Base-by-base conservation (phyloP, 2,888 invertebrate species). In the Hylaea fasciaria region DNA sequence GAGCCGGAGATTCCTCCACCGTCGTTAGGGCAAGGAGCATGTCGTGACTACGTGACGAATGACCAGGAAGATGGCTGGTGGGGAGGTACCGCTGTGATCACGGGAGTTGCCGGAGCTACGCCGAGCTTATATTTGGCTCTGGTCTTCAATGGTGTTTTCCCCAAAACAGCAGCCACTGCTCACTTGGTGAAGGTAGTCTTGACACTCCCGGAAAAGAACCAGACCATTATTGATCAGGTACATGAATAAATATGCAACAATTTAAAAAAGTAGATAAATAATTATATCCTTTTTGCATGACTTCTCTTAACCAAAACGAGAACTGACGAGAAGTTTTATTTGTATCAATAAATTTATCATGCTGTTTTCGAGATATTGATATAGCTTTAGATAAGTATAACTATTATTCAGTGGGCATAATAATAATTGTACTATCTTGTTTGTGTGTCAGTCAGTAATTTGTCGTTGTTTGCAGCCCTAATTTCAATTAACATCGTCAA, bases 1-100 rank as follows among this genome's bases (percentile, higher is more conserved):
- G 91, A 93, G 63, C 89, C 93, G 46, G 94, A 95, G 86, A 91
- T 94, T 13, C 96, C 96, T 1, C 95, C 96, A 0, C 95, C 95
- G 8, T 95, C 73, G 90, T 96, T 56, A 7, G 83, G 85, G 0
- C 82, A 78, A 58, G 87, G 94, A 89, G 71, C 93, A 87, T 74
- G 95, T 93, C 69, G 94, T 86, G 65, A 94, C 91, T 82, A 89
- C 88, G 66, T 87, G 66, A 61, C 78, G 10, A 76, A 85, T 56
- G 86, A 92, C 60, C 84, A 93, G 93, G 94, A 93, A 88, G 64
- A 96, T 93, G 73, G 95, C 92, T 72, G 97, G 96, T 74, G 97
- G 97, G 97, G 97, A 2, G 98, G 97, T 0, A 97, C 97, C 0
- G 97, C 97, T 0, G 95, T 97, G 35, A 95, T 98, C 0, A 96